A percentile compares a stretch with the other conserved stretches of the same genome.
Conservation (phyloP, 2,797 vertebrate genomes). For the Netta rufina region DNA sequence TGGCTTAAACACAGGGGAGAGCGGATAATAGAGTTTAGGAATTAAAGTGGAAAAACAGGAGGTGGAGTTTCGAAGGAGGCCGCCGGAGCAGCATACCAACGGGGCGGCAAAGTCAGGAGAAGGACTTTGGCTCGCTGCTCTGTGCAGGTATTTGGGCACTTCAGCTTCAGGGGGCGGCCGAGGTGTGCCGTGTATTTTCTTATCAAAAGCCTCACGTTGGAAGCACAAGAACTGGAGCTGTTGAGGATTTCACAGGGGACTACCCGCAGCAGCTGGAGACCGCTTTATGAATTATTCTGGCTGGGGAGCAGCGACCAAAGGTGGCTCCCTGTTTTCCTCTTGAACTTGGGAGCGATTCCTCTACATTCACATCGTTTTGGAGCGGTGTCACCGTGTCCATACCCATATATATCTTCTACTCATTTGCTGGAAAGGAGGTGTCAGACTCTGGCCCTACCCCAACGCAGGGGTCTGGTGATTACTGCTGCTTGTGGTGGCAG, state of each 20-base stretch:
- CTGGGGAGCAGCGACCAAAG: not conserved
- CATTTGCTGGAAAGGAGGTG: not conserved
- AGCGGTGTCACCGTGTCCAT: not conserved
- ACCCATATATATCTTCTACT: no score
- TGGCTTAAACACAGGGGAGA: slow-evolving; percentile 37
- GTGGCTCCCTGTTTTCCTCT: not conserved
- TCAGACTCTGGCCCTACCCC: not conserved
- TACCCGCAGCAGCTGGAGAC: not conserved
- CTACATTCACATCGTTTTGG: no score
- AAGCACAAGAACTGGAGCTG: not conserved
- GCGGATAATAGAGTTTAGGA: slow-evolving; percentile 4
- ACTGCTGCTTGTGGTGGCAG: not conserved
- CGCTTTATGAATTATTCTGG: not conserved
- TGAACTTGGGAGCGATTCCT: not conserved
- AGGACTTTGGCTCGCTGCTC: not conserved
- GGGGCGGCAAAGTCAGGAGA: not conserved
- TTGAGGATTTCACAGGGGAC: not conserved
- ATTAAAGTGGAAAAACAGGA: not conserved
- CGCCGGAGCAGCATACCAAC: not conserved
- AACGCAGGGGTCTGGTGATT: not conserved
- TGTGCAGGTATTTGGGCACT: no score
- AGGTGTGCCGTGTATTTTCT: not conserved
- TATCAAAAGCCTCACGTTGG: not conserved
- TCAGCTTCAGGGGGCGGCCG: not conserved
- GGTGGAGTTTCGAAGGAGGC: not conserved